Percentiles rank a stretch among this genome's conserved stretches.
Conservation (phyloP, 2,113 vertebrate species). For the Diadophis punctatus region DNA sequence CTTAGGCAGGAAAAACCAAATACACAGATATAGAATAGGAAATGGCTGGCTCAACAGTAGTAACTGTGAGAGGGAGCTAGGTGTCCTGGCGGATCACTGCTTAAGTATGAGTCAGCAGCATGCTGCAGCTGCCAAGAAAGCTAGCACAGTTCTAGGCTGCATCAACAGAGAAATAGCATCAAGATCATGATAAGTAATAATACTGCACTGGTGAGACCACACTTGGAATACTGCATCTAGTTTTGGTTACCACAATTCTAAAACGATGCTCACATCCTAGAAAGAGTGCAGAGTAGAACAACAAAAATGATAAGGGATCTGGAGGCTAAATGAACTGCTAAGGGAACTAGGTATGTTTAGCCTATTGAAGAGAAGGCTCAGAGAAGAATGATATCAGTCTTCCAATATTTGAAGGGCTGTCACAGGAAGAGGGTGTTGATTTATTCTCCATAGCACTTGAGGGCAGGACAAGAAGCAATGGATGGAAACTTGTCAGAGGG, state of each 20-base stretch:
- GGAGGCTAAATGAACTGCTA: not conserved
- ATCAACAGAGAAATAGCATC: not conserved
- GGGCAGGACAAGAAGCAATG: not conserved
- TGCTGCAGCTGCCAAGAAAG: not conserved
- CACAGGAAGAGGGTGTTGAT: not conserved
- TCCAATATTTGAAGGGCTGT: not conserved
- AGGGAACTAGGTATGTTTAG: not conserved
- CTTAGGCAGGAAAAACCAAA: not conserved
- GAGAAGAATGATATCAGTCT: not conserved
- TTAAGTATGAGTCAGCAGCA: not conserved
- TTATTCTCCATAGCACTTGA: not conserved
- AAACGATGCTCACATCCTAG: not conserved
- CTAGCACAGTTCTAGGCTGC: not conserved
- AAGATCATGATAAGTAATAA: not conserved
- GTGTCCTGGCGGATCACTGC: not conserved
- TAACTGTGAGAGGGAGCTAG: not conserved
- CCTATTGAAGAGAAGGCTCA: not conserved
- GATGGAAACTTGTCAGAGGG: not conserved
- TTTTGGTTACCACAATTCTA: not conserved
- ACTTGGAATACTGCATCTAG: not conserved
- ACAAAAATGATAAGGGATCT: not conserved
- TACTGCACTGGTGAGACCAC: not conserved
- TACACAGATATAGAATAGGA: not conserved
- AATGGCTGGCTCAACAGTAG: not conserved
- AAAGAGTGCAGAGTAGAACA: not conserved